Base-by-base conservation (phyloP, 2,888 invertebrate species). In the Epicampocera succincta region DNA sequence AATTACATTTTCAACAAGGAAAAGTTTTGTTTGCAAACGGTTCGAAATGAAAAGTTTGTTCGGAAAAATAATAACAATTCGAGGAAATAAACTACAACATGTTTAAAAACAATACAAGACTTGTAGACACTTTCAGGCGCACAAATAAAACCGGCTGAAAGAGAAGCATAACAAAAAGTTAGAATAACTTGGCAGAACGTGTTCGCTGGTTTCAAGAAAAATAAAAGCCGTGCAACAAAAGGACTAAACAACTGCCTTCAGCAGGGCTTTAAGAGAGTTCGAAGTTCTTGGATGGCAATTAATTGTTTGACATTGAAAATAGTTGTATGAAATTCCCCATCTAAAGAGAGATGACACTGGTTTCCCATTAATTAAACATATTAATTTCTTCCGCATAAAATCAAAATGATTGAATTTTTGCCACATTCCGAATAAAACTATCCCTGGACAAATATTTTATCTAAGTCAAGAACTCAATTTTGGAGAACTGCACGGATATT, bases 1-100 rank as follows among this genome's bases (percentile, higher is more conserved):
- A 78, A 78, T 78, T 78, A 78, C 72, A 78, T 78, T 78, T 78
- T 52, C 48, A 78, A 78, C 72, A 78, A 72, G 78, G 58, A 72
- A 78, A 78, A 78, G 21, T 44, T 78, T 66, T 44, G 33, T 29
- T 61, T 15, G 33, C 60, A 68, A 52, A 44, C 15, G 72, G 12
- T 52, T 60, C 25, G 61, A 38, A 54, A 72, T 54, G 66, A 60
- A 66, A 65, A 73, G 38, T 50, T 63, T 63, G 29, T 44, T 44
- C 11, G 21, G 29, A 44, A 71, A 61, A 65, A 63, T 44, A 61
- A 78, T 65, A 48, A 65, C 52, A 78, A 76, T 68, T 68, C 44
- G 46, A 72, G 77, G 65, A 72, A 66, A 72, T 78, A 60, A 72
- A 72, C 61, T 44, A 72, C 63, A 66, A 60, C 58, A 11, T 58